Percentiles rank a stretch among this genome's conserved stretches.
These are phyloP conservation scores for Thyatira batis DNA, from an alignment of 2,888 invertebrate genomes.

Conservation along the genomic window DNA sequence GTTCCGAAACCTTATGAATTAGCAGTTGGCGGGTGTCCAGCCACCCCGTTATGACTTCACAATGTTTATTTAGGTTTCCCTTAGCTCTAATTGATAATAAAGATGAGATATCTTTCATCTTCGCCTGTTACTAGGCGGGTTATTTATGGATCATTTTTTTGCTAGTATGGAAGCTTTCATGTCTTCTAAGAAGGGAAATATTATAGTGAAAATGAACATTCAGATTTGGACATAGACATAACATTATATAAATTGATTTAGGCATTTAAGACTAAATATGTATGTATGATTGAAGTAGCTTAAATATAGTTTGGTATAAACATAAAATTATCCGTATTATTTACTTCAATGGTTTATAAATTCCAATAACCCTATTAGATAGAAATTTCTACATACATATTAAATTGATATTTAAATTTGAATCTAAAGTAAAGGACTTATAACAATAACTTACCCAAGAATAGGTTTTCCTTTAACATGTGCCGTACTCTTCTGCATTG, in stretches of 20 bases:
- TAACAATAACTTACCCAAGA: constrained; percentile 50
- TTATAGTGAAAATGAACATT: too few species aligned
- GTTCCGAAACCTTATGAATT: constrained; percentile 69
- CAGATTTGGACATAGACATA: too few species aligned
- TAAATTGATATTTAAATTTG: not conserved
- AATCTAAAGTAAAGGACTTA: not conserved
- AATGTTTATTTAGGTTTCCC: constrained; percentile 63
- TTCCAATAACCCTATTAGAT: too few species aligned
- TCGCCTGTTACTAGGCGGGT: constrained; percentile 22
- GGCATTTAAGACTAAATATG: too few species aligned
- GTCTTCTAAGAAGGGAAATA: too few species aligned
- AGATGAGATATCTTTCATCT: constrained; percentile 59
- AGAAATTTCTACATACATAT: too few species aligned
- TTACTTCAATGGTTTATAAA: too few species aligned
- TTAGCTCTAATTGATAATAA: constrained; percentile 67
- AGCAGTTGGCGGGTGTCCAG: constrained; percentile 67
- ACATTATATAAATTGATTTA: too few species aligned
- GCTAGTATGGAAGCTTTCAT: too few species aligned
- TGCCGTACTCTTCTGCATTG: constrained; percentile 71
- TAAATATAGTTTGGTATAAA: too few species aligned
- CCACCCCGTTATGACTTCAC: constrained; percentile 37
- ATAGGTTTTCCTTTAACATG: constrained; percentile 77
- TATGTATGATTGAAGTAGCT: too few species aligned
- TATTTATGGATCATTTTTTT: constrained; percentile 33
- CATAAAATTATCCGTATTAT: too few species aligned